Evolutionary conservation across 2,113 vertebrate genomes (phyloP).

Genomic region (Phoenicopterus ruber): DNA sequence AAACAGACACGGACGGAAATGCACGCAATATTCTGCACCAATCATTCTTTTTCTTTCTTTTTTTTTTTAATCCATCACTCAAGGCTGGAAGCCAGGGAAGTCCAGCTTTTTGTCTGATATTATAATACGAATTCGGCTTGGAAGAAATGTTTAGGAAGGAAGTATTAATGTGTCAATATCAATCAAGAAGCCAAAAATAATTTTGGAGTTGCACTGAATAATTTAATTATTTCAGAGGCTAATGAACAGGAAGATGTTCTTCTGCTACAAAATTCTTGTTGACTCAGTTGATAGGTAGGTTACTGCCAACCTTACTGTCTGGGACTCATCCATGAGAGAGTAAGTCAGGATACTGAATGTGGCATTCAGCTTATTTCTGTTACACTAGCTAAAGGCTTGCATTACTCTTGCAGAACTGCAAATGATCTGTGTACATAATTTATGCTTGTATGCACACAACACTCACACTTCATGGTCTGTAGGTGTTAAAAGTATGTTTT

Average conservation of each 20-base stretch:
- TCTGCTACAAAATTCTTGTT: neutral
- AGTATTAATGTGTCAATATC: neutral
- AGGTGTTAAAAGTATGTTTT: neutral
- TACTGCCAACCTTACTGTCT: neutral
- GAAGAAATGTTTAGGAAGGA: neutral
- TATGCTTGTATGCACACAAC: neutral
- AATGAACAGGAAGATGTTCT: neutral
- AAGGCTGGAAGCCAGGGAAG: neutral
- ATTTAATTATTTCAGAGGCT: neutral
- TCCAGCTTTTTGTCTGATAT: neutral
- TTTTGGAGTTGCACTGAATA: neutral
- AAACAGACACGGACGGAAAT: neutral
- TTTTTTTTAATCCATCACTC: neutral
- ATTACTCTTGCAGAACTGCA: neutral
- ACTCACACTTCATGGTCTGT: neutral
- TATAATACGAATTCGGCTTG: neutral
- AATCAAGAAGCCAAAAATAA: neutral
- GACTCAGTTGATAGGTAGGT: neutral
- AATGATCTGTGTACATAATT: neutral
- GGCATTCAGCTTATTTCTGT: neutral
- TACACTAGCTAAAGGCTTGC: neutral
- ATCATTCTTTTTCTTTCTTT: neutral
- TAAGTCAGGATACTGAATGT: neutral
- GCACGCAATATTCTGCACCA: neutral
- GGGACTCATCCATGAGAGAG: neutral